Evolutionary conservation across 2,113 vertebrate genomes (phyloP), one percentile per base, ranked within the genome.

Genomic region (Platanista minor): DNA sequence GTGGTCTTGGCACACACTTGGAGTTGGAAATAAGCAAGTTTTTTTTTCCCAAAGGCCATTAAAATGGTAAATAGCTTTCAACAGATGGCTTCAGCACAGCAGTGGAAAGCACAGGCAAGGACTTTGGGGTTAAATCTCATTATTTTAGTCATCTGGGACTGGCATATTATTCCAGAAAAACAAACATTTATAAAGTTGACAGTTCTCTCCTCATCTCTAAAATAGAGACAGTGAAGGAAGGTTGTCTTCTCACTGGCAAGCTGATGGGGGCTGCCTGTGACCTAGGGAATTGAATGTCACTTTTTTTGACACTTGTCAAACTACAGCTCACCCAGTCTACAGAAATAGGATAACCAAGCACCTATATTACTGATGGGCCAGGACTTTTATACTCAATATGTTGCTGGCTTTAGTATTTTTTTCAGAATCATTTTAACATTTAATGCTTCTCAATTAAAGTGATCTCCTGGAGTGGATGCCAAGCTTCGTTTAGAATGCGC

Each of bases 381-480:
- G 87, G 97, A 75, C 95, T 93, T 96, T 97, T 74, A n/a, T 1
- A 77, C 97, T 97, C 98, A 94, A 39, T 61, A 8, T 93, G 97
- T 98, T 92, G 97, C 98, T 97, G 98, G 98, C 94, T 98, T 98
- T 98, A 98, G 94, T 96, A 98, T 95, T 98, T 98, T 98, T 99
- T 98, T 89, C 82, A 87, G 97, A 99, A 99, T 99, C 98, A 99
- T 99, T 98, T 99, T 98, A 99, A 98, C 98, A 98, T 99, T 99
- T 99, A 99, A 99, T 99, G 98, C 98, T 97, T 97, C 98, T 98
- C 99, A 99, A 99, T 99, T 99, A 99, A 99, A 99, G 99, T 99
- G 99, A 99, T 99, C 99, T 99, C 98, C 98, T 97, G 98, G 98
- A 99, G 98, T 99, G 98, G 98, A 99, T 98, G 99, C 98, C 98